These are phyloP conservation scores for Diarsia dahlii DNA, from an alignment of 2,888 invertebrate species.

Conservation along the genomic window DNA sequence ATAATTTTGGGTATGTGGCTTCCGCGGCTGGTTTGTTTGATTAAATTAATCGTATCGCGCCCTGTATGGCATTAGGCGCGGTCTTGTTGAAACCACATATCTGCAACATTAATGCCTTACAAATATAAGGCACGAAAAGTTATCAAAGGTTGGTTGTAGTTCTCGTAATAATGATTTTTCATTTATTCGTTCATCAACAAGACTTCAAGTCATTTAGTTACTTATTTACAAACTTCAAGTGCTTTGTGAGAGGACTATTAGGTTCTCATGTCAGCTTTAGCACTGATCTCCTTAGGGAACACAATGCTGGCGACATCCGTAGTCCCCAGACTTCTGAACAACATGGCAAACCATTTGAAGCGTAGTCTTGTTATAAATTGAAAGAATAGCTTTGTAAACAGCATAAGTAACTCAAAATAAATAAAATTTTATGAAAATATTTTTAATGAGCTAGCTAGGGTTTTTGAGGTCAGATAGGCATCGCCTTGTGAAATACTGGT, in stretches of 20 bases:
- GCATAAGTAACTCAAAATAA: background rate
- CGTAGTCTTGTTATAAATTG: conserved; percentile 54
- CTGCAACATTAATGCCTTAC: background rate
- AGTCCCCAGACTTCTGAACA: conserved; percentile 35
- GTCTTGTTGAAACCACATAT: background rate
- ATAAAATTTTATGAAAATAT: background rate
- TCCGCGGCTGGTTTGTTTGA: too few species aligned
- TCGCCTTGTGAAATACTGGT: background rate
- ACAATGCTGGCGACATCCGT: conserved; percentile 40
- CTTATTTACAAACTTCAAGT: conserved; percentile 6
- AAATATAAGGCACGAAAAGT: background rate
- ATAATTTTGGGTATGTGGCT: background rate
- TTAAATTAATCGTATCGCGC: background rate
- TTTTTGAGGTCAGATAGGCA: background rate
- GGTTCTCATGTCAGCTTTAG: conserved; percentile 44
- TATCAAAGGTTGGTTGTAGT: background rate
- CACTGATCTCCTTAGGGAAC: conserved; percentile 49
- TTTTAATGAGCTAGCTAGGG: background rate
- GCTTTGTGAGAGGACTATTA: conserved; percentile 19
- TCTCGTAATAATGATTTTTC: background rate
- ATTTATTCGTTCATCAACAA: background rate
- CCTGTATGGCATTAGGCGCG: background rate
- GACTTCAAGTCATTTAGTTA: background rate
- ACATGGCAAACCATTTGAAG: conserved; percentile 43
- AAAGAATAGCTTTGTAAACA: background rate